Base-by-base conservation (phyloP, 2,113 vertebrate species). In the Oxyruncus cristatus region DNA sequence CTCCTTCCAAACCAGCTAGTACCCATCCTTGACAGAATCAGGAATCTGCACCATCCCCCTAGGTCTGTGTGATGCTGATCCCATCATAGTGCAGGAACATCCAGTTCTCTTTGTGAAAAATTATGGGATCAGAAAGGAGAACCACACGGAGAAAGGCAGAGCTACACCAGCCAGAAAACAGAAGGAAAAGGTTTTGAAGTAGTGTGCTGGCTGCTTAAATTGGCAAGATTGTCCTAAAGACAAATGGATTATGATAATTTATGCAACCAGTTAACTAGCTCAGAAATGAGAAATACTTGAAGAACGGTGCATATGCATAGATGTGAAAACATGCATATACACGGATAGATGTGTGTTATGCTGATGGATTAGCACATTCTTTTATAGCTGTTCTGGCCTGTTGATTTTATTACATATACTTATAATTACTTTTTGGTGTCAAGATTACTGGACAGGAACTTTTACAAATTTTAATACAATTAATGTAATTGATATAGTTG, bases 371-470 rank as follows among this genome's bases (percentile, higher is more conserved):
- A 91, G 37, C 53, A 72, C 53, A 30, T 87, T 68, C 52, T 68
- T 89, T 89, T 75, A 68, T 76, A 74, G 37, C 81, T 91, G 52
- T 94, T 91, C 85, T 91, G 81, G 80, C 66, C 77, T 76, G 39
- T 78, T 95, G 93, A 56, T 91, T 92, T 97, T 87, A 94, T 89
- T 94, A 39, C 41, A 30, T 56, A 33, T 82, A 72, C 81, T 75
- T 78, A 63, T 87, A 95, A 94, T 91, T 91, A 66, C 50, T 65
- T 95, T 82, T 88, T 75, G 37, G 6, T 91, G 73, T 91, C 70
- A 61, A n/a, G 73, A 85, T 91, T 89, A 68, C 74, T 87, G 74
- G 49, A 89, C 95, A 92, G 74, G 73, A 95, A 75, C 86, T 79
- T 92, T 14, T 12, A 53, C 49, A 68, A 75, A 93, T 91, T 85